phyloP scores from a whole-genome alignment of 2,888 invertebrate genomes.

The Atethmia centrago region DNA sequence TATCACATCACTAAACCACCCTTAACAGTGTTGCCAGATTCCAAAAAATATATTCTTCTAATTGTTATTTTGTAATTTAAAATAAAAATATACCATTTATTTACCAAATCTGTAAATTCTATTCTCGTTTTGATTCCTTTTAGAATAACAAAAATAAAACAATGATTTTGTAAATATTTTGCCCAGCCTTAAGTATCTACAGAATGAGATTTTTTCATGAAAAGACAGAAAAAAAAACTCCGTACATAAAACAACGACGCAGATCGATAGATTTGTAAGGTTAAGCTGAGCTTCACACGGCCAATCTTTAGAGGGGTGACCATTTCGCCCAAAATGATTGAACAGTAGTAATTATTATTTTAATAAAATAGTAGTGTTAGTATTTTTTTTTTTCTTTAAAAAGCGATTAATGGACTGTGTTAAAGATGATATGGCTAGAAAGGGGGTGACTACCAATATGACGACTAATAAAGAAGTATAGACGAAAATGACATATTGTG shows the following conservation, averaged over 20 bases:
- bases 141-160: neutral
- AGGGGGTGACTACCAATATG: too few species aligned
- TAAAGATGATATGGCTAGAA: too few species aligned
- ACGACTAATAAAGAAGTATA: too few species aligned
- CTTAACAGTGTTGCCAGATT: constrained; percentile 73
- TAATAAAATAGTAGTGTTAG: neutral
- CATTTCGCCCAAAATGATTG: neutral
- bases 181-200: neutral
- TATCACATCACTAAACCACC: constrained; percentile 66
- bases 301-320: constrained; percentile 7
- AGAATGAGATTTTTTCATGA: neutral
- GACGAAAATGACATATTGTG: too few species aligned
- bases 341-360: neutral
- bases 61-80: constrained; percentile 32
- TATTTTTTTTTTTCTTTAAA: neutral
- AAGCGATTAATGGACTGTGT: neutral
- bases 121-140: neutral
- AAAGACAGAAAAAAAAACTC: neutral
- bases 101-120: neutral
- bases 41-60: constrained; percentile 72
- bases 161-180: neutral
- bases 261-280: constrained; percentile 11
- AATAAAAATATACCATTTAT: neutral
- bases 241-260: neutral
- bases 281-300: neutral